phyloP scores from a whole-genome alignment of 2,113 vertebrate species.

The Phalacrocorax carbo region DNA sequence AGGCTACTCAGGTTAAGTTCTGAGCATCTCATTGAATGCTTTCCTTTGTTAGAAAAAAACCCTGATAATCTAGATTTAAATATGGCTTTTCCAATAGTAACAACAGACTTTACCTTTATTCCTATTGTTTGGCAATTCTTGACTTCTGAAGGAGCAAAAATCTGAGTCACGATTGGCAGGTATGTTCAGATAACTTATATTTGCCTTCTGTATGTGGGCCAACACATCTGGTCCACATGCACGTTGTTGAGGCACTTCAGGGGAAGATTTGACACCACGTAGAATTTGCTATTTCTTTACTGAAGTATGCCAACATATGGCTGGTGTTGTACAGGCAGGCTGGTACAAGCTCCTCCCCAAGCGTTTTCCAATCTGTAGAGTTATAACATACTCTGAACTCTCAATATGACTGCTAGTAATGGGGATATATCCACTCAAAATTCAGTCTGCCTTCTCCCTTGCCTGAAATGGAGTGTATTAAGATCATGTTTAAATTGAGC shows the following conservation, averaged over 20 bases:
- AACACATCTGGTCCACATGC: accelerated
- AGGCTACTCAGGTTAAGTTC: background rate
- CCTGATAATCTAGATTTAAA: background rate
- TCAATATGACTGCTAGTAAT: background rate
- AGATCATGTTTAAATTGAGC: accelerated
- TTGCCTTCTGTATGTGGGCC: background rate
- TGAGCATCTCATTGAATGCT: background rate
- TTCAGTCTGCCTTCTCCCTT: background rate
- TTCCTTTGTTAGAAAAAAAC: background rate
- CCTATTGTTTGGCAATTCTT: background rate
- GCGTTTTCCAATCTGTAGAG: background rate
- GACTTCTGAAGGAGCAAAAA: background rate
- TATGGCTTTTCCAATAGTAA: background rate
- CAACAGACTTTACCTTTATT: background rate
- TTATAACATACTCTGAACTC: background rate
- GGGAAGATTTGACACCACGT: accelerated
- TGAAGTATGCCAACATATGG: background rate
- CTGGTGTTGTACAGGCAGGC: background rate
- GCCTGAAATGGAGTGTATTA: background rate
- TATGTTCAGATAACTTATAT: background rate
- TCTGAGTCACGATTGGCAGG: background rate
- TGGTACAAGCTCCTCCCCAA: background rate
- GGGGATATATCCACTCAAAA: background rate
- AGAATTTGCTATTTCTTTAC: background rate
- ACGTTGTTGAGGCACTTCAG: accelerated